These are phyloP conservation scores for Mola mola DNA, from an alignment of 2,113 vertebrate genomes.

Conservation along the genomic window DNA sequence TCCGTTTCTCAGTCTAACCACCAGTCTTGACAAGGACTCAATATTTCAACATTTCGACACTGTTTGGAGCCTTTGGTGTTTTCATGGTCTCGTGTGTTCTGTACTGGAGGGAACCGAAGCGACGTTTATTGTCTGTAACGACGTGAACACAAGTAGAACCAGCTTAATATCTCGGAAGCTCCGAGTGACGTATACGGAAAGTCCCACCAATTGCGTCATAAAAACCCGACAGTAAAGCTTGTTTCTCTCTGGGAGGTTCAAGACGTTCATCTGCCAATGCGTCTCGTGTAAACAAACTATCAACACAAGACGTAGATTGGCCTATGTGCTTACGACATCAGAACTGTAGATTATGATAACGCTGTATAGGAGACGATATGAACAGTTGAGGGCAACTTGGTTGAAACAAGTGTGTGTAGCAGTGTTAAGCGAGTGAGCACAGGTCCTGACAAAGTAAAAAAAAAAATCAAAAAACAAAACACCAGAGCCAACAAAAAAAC, in stretches of 20 bases:
- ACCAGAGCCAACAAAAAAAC: too few relatives aligned
- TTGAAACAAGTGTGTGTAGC: too few relatives aligned
- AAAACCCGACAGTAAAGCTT: slow-evolving; percentile 55
- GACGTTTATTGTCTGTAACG: slow-evolving; percentile 34
- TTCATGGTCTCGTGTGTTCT: slow-evolving; percentile 54
- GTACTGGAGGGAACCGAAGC: slow-evolving; percentile 16
- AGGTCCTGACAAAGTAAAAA: too few relatives aligned
- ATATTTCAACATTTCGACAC: slow-evolving; percentile 9
- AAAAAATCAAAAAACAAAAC: too few relatives aligned
- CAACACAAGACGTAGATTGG: not conserved
- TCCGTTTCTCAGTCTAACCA: slow-evolving; percentile 42
- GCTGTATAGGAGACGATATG: too few relatives aligned
- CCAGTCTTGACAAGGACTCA: slow-evolving; percentile 44
- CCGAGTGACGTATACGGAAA: slow-evolving; percentile 81
- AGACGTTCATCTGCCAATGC: slow-evolving; percentile 31
- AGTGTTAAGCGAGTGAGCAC: too few relatives aligned
- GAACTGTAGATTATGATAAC: too few relatives aligned
- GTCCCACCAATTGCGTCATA: slow-evolving; percentile 77
- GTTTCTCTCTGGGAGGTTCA: not conserved
- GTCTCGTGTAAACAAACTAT: slow-evolving; percentile 4
- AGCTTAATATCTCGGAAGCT: slow-evolving; percentile 67
- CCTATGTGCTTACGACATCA: slow-evolving; percentile 8
- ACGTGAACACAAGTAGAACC: slow-evolving; percentile 53
- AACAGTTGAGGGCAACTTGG: too few relatives aligned
- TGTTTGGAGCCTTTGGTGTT: slow-evolving; percentile 17